phyloP scores from a whole-genome alignment of 2,113 vertebrate genomes.

The Excalfactoria chinensis region DNA sequence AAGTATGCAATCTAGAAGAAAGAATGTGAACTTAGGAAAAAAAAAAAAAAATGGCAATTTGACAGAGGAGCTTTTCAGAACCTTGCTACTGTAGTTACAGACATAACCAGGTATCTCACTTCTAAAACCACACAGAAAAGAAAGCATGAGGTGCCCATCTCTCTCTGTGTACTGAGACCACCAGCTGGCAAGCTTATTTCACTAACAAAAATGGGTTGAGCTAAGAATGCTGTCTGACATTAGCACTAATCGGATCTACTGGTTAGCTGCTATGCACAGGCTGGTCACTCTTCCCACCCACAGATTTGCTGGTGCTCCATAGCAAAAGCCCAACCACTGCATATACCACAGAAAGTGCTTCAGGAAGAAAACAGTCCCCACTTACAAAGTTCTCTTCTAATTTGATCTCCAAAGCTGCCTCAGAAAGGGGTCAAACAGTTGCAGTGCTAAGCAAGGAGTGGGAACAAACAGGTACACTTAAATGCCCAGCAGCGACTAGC shows the following conservation, averaged over 20 bases:
- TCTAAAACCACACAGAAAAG: background rate
- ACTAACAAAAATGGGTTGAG: background rate
- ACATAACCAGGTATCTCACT: background rate
- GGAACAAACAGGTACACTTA: background rate
- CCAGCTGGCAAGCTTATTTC: background rate
- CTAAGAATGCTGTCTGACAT: background rate
- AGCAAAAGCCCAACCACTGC: background rate
- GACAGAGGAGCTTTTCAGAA: background rate
- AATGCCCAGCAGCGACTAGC: background rate
- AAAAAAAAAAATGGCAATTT: rapidly evolving
- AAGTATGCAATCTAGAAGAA: background rate
- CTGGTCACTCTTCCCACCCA: background rate
- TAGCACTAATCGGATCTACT: background rate
- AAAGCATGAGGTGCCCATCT: background rate
- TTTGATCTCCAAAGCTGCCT: background rate
- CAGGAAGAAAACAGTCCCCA: background rate
- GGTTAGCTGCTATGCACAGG: background rate
- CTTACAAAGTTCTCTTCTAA: background rate
- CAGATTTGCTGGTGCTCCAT: rapidly evolving
- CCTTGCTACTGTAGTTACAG: background rate
- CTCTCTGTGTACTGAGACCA: background rate
- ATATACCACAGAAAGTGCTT: background rate
- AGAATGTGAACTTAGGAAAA: background rate
- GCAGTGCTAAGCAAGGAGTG: background rate
- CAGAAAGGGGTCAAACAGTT: background rate